Evolutionary conservation across 1,140 invertebrate genomes (phyloP).

Genomic region (Neotoxoptera formosana): DNA sequence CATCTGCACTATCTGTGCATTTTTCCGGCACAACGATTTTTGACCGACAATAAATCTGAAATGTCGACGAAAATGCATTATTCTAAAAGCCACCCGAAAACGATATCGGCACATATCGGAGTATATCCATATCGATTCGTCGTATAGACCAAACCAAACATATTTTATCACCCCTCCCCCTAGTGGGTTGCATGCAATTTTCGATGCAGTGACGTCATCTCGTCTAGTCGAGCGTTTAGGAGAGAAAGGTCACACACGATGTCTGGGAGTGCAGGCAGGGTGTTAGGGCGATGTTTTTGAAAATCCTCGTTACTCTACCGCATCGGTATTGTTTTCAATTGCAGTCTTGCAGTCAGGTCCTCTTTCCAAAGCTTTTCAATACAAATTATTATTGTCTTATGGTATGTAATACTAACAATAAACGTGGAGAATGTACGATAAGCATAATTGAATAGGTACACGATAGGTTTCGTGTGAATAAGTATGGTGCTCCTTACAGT

Average conservation of each 20-base stretch:
- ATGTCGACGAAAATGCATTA: neutral
- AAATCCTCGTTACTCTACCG: neutral
- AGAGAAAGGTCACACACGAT: neutral
- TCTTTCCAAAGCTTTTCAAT: neutral
- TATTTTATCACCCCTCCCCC: neutral
- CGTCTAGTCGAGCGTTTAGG: neutral
- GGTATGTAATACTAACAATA: neutral
- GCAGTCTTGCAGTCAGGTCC: neutral
- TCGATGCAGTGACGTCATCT: neutral
- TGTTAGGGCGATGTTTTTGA: neutral
- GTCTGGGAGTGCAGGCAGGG: neutral
- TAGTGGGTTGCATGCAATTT: neutral
- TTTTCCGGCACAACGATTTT: neutral
- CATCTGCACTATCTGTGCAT: neutral
- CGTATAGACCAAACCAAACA: neutral
- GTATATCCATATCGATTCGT: neutral
- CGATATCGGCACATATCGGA: neutral
- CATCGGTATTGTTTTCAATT: neutral
- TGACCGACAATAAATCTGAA: conserved; percentile 13
- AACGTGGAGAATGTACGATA: neutral
- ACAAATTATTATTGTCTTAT: neutral
- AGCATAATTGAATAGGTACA: no score
- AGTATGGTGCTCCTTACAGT: neutral
- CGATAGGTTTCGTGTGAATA: neutral
- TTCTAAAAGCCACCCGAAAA: neutral